Evolutionary conservation across 2,888 invertebrate species (phyloP).

Genomic region (Phasia obesa): DNA sequence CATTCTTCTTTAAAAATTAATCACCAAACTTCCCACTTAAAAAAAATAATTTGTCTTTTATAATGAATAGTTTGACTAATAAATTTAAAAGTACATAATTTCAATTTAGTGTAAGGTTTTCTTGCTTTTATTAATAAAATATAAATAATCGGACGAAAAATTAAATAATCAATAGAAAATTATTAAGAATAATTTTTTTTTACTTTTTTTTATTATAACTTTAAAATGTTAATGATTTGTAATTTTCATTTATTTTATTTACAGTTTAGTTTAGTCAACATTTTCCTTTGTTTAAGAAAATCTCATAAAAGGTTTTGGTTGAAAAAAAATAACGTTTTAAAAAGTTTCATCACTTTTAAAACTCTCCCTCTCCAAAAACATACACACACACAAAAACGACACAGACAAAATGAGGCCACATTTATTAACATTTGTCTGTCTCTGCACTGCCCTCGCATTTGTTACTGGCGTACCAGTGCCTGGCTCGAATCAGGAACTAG

Average conservation of each 20-base stretch:
- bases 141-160: too few species aligned
- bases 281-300: conserved; percentile 64
- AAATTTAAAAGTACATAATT: too few species aligned
- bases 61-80: too few species aligned
- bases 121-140: too few species aligned
- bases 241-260: conserved; percentile 46
- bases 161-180: too few species aligned
- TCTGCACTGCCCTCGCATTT: conserved; percentile 77
- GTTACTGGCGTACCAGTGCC: conserved; percentile 79
- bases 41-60: too few species aligned
- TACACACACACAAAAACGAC: conserved; percentile 52
- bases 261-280: conserved; percentile 71
- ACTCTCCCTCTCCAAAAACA: conserved; percentile 32
- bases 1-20: too few species aligned
- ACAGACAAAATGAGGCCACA: conserved; percentile 77
- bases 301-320: conserved; percentile 67
- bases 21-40: too few species aligned
- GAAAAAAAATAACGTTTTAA: conserved; percentile 38
- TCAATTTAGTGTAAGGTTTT: too few species aligned
- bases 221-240: neutral
- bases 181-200: too few species aligned
- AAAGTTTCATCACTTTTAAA: conserved; percentile 17
- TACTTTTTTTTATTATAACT: neutral
- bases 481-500: conserved; percentile 79
- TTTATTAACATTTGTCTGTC: conserved; percentile 74